Conservation (phyloP, 2,797 vertebrate species). For the Pipistrellus kuhlii region DNA sequence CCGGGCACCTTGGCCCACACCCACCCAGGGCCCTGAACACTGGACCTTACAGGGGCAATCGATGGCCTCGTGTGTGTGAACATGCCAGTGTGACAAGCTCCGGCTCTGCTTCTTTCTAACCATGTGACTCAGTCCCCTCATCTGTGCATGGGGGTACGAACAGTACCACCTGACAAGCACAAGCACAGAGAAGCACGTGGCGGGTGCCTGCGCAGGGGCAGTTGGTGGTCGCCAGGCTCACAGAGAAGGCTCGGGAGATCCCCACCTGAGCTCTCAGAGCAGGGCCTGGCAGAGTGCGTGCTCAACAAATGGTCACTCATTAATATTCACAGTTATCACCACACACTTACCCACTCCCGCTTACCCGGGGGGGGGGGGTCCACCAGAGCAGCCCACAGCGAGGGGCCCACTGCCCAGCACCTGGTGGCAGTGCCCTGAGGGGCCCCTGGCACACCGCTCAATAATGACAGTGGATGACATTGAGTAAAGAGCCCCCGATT, state of each 20-base stretch:
- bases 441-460: neutral
- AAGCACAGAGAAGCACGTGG: neutral
- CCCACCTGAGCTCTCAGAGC: neutral
- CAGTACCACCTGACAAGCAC: neutral
- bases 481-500: conserved; percentile 31
- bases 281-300: neutral
- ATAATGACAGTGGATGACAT: neutral
- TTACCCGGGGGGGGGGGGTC: neutral
- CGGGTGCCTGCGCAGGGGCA: neutral
- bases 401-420: neutral
- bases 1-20: accelerated
- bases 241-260: neutral
- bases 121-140: neutral
- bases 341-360: neutral
- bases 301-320: neutral
- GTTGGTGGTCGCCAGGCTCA: neutral
- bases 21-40: neutral
- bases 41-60: neutral
- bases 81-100: neutral
- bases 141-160: neutral
- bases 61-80: accelerated
- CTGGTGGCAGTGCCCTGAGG: neutral
- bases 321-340: too few species aligned
- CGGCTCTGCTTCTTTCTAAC: neutral
- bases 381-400: neutral